Evolutionary conservation across 1,140 invertebrate genomes (phyloP).

Genomic region (Danaus melanippus): DNA sequence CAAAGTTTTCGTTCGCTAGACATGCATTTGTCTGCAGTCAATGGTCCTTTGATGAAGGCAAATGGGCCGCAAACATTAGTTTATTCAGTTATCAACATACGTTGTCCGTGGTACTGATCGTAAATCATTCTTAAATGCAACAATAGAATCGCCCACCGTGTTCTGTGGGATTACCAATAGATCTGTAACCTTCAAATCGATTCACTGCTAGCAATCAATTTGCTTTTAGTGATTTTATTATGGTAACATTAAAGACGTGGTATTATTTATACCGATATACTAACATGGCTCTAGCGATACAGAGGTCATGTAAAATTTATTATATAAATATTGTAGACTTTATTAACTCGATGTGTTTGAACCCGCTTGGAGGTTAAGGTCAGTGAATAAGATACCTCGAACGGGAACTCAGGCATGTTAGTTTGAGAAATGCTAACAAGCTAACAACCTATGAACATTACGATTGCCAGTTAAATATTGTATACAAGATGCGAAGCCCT

Average conservation of each 20-base stretch:
- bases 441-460: constrained; percentile 23
- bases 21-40: constrained; percentile 74
- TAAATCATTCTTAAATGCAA: constrained; percentile 46
- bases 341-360: constrained; percentile 22
- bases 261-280: too few relatives aligned
- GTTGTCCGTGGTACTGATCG: constrained; percentile 33
- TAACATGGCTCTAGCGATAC: too few relatives aligned
- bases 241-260: constrained; percentile 1
- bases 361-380: constrained; percentile 18
- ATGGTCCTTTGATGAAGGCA: constrained; percentile 53
- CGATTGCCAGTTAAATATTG: constrained; percentile 12
- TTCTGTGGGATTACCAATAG: constrained; percentile 28
- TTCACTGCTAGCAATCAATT: constrained; percentile 21
- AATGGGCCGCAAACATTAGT: constrained; percentile 51
- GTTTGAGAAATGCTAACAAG: constrained; percentile 22
- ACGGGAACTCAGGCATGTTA: constrained; percentile 15
- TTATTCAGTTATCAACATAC: constrained; percentile 52
- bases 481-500: constrained; percentile 9
- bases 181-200: constrained; percentile 21
- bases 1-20: constrained; percentile 19
- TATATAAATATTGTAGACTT: constrained; percentile 13
- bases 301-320: too few relatives aligned
- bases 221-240: constrained; percentile 4
- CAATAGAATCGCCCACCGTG: constrained; percentile 39
- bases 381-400: constrained; percentile 21